Evolutionary conservation across 2,888 invertebrate species (phyloP).

Genomic region (Tiliacea citrago): DNA sequence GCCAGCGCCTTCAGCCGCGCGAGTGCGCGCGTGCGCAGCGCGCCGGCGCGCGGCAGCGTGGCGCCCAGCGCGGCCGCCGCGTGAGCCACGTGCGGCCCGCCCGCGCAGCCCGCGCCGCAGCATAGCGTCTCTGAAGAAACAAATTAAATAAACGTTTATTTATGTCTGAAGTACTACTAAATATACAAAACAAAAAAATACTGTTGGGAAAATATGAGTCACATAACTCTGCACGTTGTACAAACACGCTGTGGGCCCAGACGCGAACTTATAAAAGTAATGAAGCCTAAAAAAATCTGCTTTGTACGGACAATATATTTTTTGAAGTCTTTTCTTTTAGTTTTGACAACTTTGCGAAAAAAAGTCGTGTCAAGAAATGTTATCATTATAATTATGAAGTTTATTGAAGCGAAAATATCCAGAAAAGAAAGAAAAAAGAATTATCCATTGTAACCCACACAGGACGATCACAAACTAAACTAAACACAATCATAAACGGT

Average conservation of each 20-base stretch:
- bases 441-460: too few species aligned
- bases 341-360: not conserved
- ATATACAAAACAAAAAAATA: too few species aligned
- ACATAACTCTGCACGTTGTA: not conserved
- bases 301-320: not conserved
- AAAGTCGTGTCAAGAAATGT: not conserved
- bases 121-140: conserved; percentile 76
- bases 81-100: conserved; percentile 70
- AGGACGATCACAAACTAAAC: too few species aligned
- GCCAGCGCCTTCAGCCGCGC: conserved; percentile 84
- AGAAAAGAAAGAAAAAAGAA: too few species aligned
- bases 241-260: not conserved
- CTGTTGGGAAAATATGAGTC: not conserved
- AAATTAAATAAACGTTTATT: not conserved
- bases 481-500: too few species aligned
- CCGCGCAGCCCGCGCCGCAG: conserved; percentile 83
- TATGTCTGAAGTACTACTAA: too few species aligned
- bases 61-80: conserved; percentile 75
- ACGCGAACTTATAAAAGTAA: too few species aligned
- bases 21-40: conserved; percentile 81
- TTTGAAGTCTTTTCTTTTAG: not conserved
- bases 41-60: conserved; percentile 80
- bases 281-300: not conserved
- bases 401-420: not conserved
- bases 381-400: too few species aligned